Evolutionary conservation across 2,888 invertebrate genomes (phyloP).

Genomic region (Trachelus tabidus): DNA sequence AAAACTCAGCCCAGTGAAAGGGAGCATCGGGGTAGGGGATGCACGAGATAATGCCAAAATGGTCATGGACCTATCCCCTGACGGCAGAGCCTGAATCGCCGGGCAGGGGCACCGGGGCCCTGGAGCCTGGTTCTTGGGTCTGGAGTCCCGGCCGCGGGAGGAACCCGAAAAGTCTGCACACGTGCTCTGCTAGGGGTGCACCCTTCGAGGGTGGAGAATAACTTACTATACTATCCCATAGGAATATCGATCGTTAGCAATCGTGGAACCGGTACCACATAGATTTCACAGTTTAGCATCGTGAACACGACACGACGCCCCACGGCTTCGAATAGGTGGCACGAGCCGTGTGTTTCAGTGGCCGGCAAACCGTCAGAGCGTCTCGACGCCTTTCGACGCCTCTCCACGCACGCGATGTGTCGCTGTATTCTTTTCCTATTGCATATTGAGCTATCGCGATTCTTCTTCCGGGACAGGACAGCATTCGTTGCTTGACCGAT

Average conservation of each 20-base stretch:
- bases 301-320: background rate
- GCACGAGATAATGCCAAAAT: background rate
- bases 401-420: slow-evolving; percentile 7
- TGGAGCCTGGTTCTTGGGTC: background rate
- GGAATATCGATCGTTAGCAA: slow-evolving; percentile 6
- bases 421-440: background rate
- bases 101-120: background rate
- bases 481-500: background rate
- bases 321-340: slow-evolving; percentile 1
- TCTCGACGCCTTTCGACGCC: slow-evolving; percentile 18
- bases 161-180: slow-evolving; percentile 9
- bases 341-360: slow-evolving; percentile 21
- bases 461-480: background rate
- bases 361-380: slow-evolving; percentile 20
- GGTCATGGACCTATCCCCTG: background rate
- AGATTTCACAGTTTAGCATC: slow-evolving; percentile 18
- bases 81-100: background rate
- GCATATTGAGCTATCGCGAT: background rate
- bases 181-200: slow-evolving; percentile 13
- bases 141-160: background rate
- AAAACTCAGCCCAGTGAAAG: background rate
- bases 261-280: slow-evolving; percentile 9
- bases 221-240: slow-evolving; percentile 6
- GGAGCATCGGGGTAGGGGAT: background rate
- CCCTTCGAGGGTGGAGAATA: background rate